Conservation (phyloP, 2,888 invertebrate species). For the Oxycera nigricornis region DNA sequence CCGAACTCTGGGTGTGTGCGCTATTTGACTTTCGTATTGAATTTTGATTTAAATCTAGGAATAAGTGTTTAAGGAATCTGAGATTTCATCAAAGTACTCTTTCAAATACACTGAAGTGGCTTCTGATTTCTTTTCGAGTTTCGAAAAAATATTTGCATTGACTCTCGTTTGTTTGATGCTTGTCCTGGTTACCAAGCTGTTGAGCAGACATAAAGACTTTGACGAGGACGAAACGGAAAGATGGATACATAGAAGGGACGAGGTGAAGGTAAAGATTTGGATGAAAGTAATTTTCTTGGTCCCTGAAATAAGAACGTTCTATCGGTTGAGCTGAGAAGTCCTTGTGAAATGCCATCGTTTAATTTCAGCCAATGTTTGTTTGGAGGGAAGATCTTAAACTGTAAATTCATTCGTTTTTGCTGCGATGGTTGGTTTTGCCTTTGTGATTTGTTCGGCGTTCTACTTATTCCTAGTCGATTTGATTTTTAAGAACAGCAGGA, state of each 20-base stretch:
- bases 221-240: constrained; percentile 34
- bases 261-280: constrained; percentile 10
- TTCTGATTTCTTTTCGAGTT: constrained; percentile 42
- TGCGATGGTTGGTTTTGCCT: not conserved
- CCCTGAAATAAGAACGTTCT: not conserved
- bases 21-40: constrained; percentile 46
- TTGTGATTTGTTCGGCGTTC: not conserved
- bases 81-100: constrained; percentile 22
- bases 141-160: constrained; percentile 42
- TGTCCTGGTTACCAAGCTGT: constrained; percentile 7
- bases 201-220: not conserved
- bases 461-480: not conserved
- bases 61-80: constrained; percentile 46
- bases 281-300: constrained; percentile 15
- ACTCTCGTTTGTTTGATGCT: constrained; percentile 31
- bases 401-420: constrained; percentile 26
- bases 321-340: constrained; percentile 1
- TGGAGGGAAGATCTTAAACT: constrained; percentile 41
- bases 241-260: constrained; percentile 29
- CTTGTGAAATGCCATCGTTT: constrained; percentile 40
- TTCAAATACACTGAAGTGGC: constrained; percentile 36
- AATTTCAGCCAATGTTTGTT: constrained; percentile 46
- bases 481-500: not conserved
- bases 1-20: constrained; percentile 40
- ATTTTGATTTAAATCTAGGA: constrained; percentile 46